Conservation (phyloP, 2,888 invertebrate genomes). For the Dasysyrphus tricinctus region DNA sequence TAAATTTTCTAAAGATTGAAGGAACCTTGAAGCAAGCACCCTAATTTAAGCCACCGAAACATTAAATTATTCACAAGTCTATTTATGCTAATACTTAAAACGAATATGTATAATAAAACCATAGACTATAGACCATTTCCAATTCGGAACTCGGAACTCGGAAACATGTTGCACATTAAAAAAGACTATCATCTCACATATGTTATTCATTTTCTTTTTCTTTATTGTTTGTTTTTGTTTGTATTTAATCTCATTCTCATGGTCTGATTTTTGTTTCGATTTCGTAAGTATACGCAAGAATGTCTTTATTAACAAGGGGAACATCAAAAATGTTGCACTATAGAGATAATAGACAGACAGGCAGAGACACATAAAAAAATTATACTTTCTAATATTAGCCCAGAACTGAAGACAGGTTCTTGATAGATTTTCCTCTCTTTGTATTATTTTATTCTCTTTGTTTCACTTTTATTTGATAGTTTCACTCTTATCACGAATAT, state of each 20-base stretch:
- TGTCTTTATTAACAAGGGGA: constrained; percentile 38
- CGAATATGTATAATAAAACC: neutral
- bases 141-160: constrained; percentile 15
- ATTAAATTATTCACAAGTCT: constrained; percentile 5
- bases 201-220: constrained; percentile 51
- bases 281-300: constrained; percentile 24
- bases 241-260: constrained; percentile 29
- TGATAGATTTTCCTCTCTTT: constrained; percentile 34
- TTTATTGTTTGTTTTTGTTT: constrained; percentile 29
- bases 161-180: constrained; percentile 60
- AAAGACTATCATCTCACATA: constrained; percentile 51
- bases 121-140: constrained; percentile 23
- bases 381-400: constrained; percentile 69
- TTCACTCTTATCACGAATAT: constrained; percentile 62
- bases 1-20: neutral
- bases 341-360: neutral
- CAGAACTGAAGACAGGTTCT: constrained; percentile 67
- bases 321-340: constrained; percentile 27
- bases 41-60: neutral
- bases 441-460: neutral
- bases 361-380: constrained; percentile 49
- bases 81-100: neutral
- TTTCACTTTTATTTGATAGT: constrained; percentile 23
- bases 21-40: neutral
- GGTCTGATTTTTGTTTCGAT: constrained; percentile 10